phyloP scores from a whole-genome alignment of 2,113 vertebrate species.

The Zootoca vivipara region DNA sequence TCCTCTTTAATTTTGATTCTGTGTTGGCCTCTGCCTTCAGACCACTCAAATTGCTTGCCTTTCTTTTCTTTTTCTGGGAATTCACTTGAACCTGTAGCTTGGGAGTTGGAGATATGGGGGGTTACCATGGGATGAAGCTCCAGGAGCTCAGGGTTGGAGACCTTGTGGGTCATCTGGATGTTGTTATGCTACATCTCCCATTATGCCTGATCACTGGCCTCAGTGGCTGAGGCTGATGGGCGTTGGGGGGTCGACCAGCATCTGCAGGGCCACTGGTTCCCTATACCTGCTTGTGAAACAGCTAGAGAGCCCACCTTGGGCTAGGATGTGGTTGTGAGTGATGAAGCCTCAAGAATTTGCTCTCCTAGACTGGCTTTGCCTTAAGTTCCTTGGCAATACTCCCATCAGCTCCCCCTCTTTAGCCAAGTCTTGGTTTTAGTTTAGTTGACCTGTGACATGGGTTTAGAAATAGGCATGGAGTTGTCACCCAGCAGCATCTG shows the following conservation, averaged over 20 bases:
- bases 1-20: background rate
- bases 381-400: background rate
- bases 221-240: too few species aligned
- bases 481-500: too few species aligned
- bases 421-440: too few species aligned
- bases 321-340: background rate
- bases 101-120: background rate
- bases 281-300: too few species aligned
- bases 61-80: background rate
- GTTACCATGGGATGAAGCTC: background rate
- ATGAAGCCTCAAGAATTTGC: fast-evolving
- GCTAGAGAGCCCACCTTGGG: background rate
- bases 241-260: too few species aligned
- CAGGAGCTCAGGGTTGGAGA: background rate
- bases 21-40: background rate
- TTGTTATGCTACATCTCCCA: too few species aligned
- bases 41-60: background rate
- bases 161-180: too few species aligned
- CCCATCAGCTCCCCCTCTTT: too few species aligned
- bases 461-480: too few species aligned
- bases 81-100: background rate
- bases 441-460: too few species aligned
- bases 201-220: too few species aligned
- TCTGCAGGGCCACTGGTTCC: too few species aligned
- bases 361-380: background rate